Conservation (phyloP, 2,888 invertebrate genomes). For the Synanthedon tipuliformis region DNA sequence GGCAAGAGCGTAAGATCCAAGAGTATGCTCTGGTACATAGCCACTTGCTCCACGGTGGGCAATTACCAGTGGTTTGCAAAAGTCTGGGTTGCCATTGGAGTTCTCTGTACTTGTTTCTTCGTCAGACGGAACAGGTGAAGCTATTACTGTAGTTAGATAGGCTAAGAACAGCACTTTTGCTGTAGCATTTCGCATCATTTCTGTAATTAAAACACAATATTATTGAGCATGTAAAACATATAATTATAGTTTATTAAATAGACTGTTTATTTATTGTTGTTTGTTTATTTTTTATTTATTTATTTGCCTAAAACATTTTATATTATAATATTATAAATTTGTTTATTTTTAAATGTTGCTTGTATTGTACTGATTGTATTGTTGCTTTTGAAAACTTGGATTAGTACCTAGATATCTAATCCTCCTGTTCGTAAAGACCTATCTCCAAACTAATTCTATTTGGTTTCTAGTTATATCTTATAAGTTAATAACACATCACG, state of each 20-base stretch:
- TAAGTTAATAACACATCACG: no score
- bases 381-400: background rate
- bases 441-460: no score
- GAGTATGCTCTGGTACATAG: slow-evolving; percentile 56
- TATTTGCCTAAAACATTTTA: background rate
- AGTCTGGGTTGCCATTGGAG: slow-evolving; percentile 11
- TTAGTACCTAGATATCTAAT: no score
- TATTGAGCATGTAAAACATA: background rate
- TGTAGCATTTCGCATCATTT: background rate
- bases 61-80: slow-evolving; percentile 42
- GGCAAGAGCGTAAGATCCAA: slow-evolving; percentile 54
- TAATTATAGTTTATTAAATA: background rate
- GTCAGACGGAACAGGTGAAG: background rate
- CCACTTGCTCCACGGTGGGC: slow-evolving; percentile 59
- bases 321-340: no score
- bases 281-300: no score
- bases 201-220: background rate
- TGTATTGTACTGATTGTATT: no score
- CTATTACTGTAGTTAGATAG: background rate
- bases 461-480: no score
- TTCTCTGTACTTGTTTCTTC: background rate
- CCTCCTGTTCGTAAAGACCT: no score
- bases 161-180: background rate
- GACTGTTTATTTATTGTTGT: background rate
- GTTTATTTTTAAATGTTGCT: background rate